Conservation (phyloP, 2,888 invertebrate genomes). For the Agrochola circellaris region DNA sequence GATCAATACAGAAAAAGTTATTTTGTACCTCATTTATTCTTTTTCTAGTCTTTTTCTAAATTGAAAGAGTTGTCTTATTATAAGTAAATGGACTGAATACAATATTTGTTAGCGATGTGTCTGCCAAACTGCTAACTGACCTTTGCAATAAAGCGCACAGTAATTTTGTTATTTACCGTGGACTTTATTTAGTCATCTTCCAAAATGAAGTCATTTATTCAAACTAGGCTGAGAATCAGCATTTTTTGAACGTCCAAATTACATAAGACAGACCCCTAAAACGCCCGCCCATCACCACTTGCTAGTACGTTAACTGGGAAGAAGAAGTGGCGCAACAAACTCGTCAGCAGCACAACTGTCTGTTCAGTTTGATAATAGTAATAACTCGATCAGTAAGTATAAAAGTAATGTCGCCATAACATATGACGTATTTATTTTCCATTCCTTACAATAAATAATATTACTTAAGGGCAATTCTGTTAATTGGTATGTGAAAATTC, state of each 20-base stretch:
- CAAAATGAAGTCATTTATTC: not conserved
- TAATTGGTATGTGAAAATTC: constrained; percentile 13
- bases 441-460: constrained; percentile 14
- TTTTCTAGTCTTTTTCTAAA: not conserved
- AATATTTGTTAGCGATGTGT: not conserved
- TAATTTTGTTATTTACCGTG: not conserved
- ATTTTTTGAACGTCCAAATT: not conserved
- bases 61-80: not conserved
- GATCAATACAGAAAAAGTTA: not conserved
- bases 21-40: not conserved
- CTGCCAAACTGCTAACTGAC: not conserved
- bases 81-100: not conserved
- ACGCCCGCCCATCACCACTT: not conserved
- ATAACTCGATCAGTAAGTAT: not conserved
- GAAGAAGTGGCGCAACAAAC: not conserved
- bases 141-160: not conserved
- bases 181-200: not conserved
- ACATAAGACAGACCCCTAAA: not conserved
- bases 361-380: not conserved
- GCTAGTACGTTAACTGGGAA: not conserved
- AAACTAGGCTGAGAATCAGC: not conserved
- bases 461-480: not conserved
- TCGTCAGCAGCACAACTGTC: not conserved
- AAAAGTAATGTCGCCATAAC: not conserved
- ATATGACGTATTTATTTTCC: not conserved